Base-by-base conservation (phyloP, 2,888 invertebrate genomes). In the Nesidiocoris tenuis region DNA sequence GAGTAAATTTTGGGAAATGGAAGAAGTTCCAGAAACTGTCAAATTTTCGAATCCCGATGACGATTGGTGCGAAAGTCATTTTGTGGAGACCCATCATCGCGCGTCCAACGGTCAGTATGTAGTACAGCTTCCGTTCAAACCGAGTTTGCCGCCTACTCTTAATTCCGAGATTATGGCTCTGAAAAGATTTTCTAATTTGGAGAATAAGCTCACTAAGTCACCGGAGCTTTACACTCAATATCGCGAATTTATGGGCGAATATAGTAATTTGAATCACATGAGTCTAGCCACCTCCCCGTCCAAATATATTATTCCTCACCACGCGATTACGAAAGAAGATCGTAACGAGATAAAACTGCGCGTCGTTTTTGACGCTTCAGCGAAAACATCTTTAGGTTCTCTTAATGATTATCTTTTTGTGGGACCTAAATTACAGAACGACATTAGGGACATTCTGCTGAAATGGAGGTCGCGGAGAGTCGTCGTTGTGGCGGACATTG, bases 1-100 rank as follows among this genome's bases (percentile, higher is more conserved):
- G 16, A 19, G 21, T 3, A 65, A 55, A 19, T 74, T 74, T 74
- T 74, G 74, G 74, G 74, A 74, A 23, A n/a, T n/a, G n/a, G n/a
- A n/a, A n/a, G n/a, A n/a, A n/a, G n/a, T n/a, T n/a, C n/a, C n/a
- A n/a, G n/a, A n/a, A n/a, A n/a, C n/a, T n/a, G n/a, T n/a, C n/a
- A n/a, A n/a, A n/a, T n/a, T n/a, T n/a, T n/a, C n/a, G n/a, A n/a
- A n/a, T n/a, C n/a, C n/a, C n/a, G n/a, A n/a, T n/a, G n/a, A n/a
- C n/a, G n/a, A n/a, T n/a, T 18, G 12, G 17, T 64, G 64, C 55
- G 74, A 74, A 21, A 17, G 54, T 16, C 61, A 74, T 65, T 74
- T 74, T 19, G 25, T 19, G 2, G n/a, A 22, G 0, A 74, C 74
- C n/a, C 54, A 61, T 16, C 12, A n/a, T n/a, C 63, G 74, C 7